Conservation (phyloP, 2,888 invertebrate species). For the Drosophila paramelanica region DNA sequence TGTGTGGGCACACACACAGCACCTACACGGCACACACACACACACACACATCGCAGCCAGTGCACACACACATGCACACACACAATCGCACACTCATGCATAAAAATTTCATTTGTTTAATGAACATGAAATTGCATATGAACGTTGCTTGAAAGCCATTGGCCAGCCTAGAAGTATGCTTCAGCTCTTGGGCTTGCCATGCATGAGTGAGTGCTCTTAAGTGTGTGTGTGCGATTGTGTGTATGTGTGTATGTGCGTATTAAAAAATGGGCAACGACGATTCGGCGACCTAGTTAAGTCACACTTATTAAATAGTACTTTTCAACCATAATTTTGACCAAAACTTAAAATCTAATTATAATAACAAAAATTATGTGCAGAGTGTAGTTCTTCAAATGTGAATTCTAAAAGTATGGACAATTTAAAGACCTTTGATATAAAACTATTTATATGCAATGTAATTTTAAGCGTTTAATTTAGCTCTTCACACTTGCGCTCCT, state of each 20-base stretch:
- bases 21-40: neutral
- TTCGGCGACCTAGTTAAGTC: constrained; percentile 22
- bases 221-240: neutral
- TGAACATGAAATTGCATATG: constrained; percentile 57
- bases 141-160: constrained; percentile 1
- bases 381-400: neutral
- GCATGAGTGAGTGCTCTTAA: neutral
- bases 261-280: constrained; percentile 7
- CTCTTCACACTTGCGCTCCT: neutral
- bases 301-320: constrained; percentile 3
- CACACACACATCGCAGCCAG: constrained; percentile 7
- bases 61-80: neutral
- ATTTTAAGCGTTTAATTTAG: neutral
- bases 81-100: constrained; percentile 16
- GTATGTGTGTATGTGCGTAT: neutral
- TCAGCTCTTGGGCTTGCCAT: neutral
- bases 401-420: no score
- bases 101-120: constrained; percentile 58
- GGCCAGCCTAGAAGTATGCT: constrained; percentile 31
- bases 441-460: no score
- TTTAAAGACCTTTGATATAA: no score
- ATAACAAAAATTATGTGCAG: neutral
- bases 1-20: constrained; percentile 15
- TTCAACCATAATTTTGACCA: neutral
- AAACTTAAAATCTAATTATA: neutral